phyloP scores from a whole-genome alignment of 2,888 invertebrate genomes.

The Sinodicranocentrus sp. region DNA sequence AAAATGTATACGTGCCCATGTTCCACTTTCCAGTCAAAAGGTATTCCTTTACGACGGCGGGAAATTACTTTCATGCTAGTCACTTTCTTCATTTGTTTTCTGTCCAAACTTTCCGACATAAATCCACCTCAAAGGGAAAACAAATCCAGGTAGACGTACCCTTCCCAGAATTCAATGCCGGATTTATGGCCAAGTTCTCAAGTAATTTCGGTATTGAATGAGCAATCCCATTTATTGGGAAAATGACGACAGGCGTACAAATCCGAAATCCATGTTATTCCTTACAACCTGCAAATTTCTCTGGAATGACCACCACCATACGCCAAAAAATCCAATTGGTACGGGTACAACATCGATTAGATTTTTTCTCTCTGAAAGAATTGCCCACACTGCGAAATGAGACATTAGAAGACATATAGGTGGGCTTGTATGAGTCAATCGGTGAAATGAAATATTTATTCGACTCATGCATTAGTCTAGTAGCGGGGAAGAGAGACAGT shows the following conservation, averaged over 20 bases:
- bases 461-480: neutral
- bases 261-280: neutral
- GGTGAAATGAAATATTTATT: neutral
- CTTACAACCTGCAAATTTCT: no score
- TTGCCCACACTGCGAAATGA: neutral
- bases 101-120: neutral
- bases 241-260: neutral
- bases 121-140: neutral
- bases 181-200: neutral
- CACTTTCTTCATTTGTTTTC: neutral
- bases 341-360: neutral
- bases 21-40: neutral
- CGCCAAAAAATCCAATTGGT: no score
- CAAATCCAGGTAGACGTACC: neutral
- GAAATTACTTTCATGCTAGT: constrained; percentile 1
- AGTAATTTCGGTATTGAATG: neutral
- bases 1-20: neutral
- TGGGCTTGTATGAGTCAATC: neutral
- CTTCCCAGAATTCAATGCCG: neutral
- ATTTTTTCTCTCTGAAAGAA: neutral
- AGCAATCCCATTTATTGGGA: neutral
- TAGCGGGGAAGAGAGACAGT: neutral
- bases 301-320: no score
- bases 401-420: neutral
- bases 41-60: neutral